phyloP scores from a whole-genome alignment of 2,113 vertebrate genomes.

The Hippocampus barbouri region DNA sequence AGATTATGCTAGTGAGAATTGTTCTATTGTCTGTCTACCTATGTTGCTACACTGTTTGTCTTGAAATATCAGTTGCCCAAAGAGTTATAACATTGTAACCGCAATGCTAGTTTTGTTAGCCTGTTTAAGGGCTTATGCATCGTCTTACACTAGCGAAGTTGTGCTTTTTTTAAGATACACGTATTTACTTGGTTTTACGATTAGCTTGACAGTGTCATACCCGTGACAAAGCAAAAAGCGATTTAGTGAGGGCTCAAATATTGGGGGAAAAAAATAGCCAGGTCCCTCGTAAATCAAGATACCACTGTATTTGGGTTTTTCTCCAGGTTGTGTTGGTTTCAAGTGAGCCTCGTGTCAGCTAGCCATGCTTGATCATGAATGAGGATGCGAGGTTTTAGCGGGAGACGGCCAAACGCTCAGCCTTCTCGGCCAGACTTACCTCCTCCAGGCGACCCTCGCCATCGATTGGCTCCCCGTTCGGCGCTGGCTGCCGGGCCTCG shows the following conservation, averaged over 20 bases:
- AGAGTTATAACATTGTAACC: not conserved
- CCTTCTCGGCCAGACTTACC: conserved; percentile 67
- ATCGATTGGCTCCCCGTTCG: conserved; percentile 61
- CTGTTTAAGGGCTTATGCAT: not conserved
- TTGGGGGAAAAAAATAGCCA: not conserved
- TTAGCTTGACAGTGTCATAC: too few species aligned
- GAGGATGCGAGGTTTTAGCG: conserved; percentile 51
- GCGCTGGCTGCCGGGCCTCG: conserved; percentile 59
- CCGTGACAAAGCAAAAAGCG: too few species aligned
- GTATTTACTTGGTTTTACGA: too few species aligned
- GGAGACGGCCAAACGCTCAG: conserved; percentile 21
- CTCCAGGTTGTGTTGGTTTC: conserved; percentile 44
- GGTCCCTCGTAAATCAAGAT: not conserved
- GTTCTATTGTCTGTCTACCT: too few species aligned
- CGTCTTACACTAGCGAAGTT: not conserved
- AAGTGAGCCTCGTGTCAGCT: conserved; percentile 18
- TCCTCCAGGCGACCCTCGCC: conserved; percentile 68
- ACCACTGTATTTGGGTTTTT: not conserved
- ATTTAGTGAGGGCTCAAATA: too few species aligned
- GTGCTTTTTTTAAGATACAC: too few species aligned
- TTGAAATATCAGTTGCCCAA: not conserved
- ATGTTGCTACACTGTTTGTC: too few species aligned
- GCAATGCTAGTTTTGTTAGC: not conserved
- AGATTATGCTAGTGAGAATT: too few species aligned
- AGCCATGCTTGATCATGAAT: conserved; percentile 46